Evolutionary conservation across 2,888 invertebrate genomes (phyloP), one percentile per base, ranked within the genome.

Genomic region (Drosophila macrothrix): DNA sequence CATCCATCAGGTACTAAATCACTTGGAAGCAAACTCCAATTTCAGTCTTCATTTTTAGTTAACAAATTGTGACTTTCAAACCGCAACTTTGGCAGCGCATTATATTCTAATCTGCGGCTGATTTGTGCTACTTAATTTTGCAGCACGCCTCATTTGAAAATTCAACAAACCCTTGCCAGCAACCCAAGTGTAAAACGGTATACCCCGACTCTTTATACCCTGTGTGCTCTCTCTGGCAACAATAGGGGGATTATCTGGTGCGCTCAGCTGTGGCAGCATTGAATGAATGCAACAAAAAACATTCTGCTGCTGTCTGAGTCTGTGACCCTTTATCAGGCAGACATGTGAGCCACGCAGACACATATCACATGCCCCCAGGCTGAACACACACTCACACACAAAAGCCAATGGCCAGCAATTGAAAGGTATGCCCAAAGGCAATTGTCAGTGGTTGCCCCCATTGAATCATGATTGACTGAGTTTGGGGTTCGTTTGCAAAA

Each of bases 271-370:
- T 41, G 56, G 56, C 55, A 39, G 55, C 39, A 56, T 59, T 65
- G 49, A 55, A 50, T 72, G 67, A 61, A 43, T 76, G 72, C 64
- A 53, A 39, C 46, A 46, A 46, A 46, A 46, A 25, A 25, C 29
- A 43, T 43, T 43, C 22, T 29, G 25, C 35, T 22, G 19, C 52
- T 29, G 50, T 50, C 50, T 53, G 22, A 29, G 69, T 67, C 71
- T 71, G 79, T 72, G 79, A 69, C 65, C 76, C 72, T 76, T 78
- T 79, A 79, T 79, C 80, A 50, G 67, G 60, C 80, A 70, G 76
- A 80, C 79, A 71, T 62, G 68, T 60, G 65, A 60, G 46, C 10
- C 41, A n/a, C 62, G 29, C 54, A 54, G 43, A 61, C 46, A 69
- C 73, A 73, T 58, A 77, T 72, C 73, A 31, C 61, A 58, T 71